phyloP scores from a whole-genome alignment of 2,113 vertebrate species.

The Nothocercus nigrocapillus region DNA sequence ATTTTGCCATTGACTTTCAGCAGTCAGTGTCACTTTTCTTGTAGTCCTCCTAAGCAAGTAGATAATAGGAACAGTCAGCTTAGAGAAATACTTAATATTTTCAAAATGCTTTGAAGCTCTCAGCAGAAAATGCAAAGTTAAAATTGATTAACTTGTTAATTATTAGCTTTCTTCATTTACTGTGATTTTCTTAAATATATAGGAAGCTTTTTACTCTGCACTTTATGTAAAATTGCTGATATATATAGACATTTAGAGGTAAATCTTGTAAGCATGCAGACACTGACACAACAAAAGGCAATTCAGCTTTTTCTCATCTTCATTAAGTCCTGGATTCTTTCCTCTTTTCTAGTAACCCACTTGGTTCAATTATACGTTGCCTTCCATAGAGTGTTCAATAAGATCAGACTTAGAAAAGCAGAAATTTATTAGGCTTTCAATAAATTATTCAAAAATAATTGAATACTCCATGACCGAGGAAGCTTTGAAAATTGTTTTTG shows the following conservation, averaged over 20 bases:
- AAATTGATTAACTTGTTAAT: neutral
- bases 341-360: neutral
- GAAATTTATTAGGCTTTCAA: neutral
- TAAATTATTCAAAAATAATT: neutral
- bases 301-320: neutral
- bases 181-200: neutral
- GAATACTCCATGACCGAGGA: neutral
- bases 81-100: neutral
- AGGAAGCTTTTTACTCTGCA: neutral
- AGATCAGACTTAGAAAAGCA: neutral
- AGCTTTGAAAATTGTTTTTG: neutral
- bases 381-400: neutral
- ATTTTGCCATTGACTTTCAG: conserved; percentile 19
- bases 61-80: neutral
- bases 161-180: neutral
- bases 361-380: neutral
- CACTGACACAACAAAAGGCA: neutral
- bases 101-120: neutral
- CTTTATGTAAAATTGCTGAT: neutral
- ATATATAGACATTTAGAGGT: neutral
- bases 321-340: neutral
- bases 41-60: neutral
- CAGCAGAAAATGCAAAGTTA: neutral
- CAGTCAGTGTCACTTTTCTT: neutral
- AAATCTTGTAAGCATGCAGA: neutral